Percentiles rank a stretch among this genome's conserved stretches.
These are phyloP conservation scores for Poecilia gillii DNA, from an alignment of 2,797 vertebrate species.

Conservation along the genomic window DNA sequence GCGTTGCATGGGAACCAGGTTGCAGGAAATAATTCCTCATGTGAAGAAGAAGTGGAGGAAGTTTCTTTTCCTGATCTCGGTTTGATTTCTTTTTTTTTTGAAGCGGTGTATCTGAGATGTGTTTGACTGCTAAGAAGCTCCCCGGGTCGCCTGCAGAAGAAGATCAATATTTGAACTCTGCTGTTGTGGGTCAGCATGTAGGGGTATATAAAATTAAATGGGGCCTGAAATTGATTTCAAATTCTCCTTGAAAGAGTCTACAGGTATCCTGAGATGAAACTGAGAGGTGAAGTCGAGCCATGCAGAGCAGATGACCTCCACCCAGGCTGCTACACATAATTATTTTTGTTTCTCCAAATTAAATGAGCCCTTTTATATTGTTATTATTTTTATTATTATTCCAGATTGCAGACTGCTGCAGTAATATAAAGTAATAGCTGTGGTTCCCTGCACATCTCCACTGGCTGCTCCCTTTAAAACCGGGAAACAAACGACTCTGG, in stretches of 20 bases:
- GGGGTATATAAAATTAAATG: constrained; percentile 78
- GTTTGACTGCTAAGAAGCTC: constrained; percentile 61
- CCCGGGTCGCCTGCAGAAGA: constrained; percentile 57
- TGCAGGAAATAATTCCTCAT: constrained; percentile 21
- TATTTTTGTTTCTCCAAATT: constrained; percentile 69
- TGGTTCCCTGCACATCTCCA: constrained; percentile 39
- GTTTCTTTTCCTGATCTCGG: constrained; percentile 18
- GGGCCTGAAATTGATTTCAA: constrained; percentile 81
- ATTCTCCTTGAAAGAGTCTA: constrained; percentile 67
- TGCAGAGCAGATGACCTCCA: constrained; percentile 59
- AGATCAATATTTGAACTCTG: constrained; percentile 77
- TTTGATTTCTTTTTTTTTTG: constrained; percentile 25
- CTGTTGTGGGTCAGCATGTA: constrained; percentile 68
- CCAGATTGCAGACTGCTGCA: constrained; percentile 35
- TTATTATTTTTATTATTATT: constrained; percentile 50
- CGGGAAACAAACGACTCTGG: constrained; percentile 29
- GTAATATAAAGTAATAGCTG: constrained; percentile 51
- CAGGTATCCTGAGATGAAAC: constrained; percentile 62
- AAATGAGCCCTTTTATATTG: constrained; percentile 67
- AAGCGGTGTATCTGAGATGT: constrained; percentile 35
- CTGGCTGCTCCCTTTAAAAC: constrained; percentile 44
- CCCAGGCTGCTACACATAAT: constrained; percentile 54
- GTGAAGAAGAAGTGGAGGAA: constrained; percentile 18
- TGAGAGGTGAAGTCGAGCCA: constrained; percentile 20
- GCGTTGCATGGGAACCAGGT: constrained; percentile 33